Evolutionary conservation across 2,888 invertebrate genomes (phyloP).

Genomic region (Neocrepidodera transversa): DNA sequence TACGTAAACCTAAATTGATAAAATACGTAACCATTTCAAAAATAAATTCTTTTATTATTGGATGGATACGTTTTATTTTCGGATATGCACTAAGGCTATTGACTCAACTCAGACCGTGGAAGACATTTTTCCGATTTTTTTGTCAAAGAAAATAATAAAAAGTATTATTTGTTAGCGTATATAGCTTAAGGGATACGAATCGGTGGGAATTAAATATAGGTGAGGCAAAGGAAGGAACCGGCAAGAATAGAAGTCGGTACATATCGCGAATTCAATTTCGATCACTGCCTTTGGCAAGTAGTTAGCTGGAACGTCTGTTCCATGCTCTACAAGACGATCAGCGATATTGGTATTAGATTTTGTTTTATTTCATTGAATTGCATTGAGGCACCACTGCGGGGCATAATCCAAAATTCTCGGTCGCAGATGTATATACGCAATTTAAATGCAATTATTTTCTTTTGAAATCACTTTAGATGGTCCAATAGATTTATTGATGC

Average conservation of each 20-base stretch:
- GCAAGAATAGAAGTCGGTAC: constrained; percentile 47
- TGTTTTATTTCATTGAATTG: constrained; percentile 30
- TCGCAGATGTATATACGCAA: constrained; percentile 14
- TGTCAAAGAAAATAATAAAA: constrained; percentile 37
- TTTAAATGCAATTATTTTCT: constrained; percentile 24
- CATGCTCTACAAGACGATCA: constrained; percentile 45
- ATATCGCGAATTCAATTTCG: constrained; percentile 54
- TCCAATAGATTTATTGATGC: background rate
- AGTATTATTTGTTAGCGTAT: constrained; percentile 45
- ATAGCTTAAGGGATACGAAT: constrained; percentile 45
- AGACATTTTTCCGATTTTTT: constrained; percentile 26
- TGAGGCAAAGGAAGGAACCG: constrained; percentile 45
- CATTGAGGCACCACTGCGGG: constrained; percentile 19
- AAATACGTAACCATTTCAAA: too few species aligned
- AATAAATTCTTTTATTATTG: too few species aligned
- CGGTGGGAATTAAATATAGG: constrained; percentile 51
- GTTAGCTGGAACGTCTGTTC: constrained; percentile 52
- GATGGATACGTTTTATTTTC: background rate
- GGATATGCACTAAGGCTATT: constrained; percentile 15
- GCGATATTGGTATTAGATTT: constrained; percentile 42
- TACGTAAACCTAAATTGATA: too few species aligned
- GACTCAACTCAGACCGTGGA: constrained; percentile 11
- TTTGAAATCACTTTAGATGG: background rate
- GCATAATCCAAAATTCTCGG: constrained; percentile 21
- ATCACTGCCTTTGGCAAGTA: constrained; percentile 50